Base-by-base conservation (phyloP, 1,140 invertebrate species). In the Mycetomoellerius zeteki region DNA sequence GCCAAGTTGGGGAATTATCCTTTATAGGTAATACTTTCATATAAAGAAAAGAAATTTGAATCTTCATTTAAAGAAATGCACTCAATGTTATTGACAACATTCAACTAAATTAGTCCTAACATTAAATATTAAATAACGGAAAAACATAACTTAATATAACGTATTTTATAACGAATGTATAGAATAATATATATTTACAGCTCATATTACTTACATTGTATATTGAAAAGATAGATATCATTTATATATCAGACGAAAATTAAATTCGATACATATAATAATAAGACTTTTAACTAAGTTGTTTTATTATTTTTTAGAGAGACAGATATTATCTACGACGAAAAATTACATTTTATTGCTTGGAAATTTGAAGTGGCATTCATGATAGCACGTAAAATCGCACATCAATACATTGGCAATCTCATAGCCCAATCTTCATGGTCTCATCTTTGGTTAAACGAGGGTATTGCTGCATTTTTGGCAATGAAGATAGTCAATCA, bases 1-100 rank as follows among this genome's bases (percentile, higher is more conserved):
- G 97, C 98, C 98, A 94, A 98, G 98, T 94, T 98, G 97, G 96
- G 97, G 97, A 8, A 90, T 97, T 2, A 95, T 97, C 10, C 96
- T 96, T 12, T 97, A 96, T 85, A 93, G 96, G 95, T 96, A 93
- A 14, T 69, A 2, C 14, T 50, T 50, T 4, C 10, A 37, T 43
- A 67, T 43, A 37, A 21, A 16, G 30, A 72, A 43, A 16, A 2
- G 8, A 14, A 10, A 43, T 43, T 43, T 43, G 8, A 43, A 43
- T 43, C 10, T 43, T 12, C 8, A 43, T 43, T 43, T 43, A 7
- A 43, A 43, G 37, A 43, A 43, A 43, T 43, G 8, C 10, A 10
- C 8, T 43, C 10, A 43, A 43, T 43, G 37, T 43, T 43, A 43
- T 43, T 10, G 10, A 43, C 2, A 43, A 43, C 37, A 10, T 43